Evolutionary conservation across 2,888 invertebrate species (phyloP).

Genomic region (Dryocosmus kuriphilus): DNA sequence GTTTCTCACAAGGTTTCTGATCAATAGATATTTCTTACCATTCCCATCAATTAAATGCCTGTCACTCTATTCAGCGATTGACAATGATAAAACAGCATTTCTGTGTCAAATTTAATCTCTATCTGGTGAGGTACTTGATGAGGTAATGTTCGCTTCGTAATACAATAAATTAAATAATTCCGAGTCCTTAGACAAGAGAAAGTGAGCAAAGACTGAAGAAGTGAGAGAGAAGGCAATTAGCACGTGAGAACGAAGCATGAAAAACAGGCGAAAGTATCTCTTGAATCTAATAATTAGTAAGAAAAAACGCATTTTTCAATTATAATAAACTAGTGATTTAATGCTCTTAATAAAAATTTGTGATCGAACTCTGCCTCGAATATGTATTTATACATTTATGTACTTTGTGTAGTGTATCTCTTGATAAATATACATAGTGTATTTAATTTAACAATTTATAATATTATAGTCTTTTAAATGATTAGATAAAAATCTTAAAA

Average conservation of each 20-base stretch:
- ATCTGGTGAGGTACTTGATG: slow-evolving; percentile 16
- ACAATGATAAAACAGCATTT: slow-evolving; percentile 23
- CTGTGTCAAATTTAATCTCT: slow-evolving; percentile 20
- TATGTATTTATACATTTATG: neutral
- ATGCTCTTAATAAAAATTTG: neutral
- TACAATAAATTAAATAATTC: slow-evolving; percentile 18
- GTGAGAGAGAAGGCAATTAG: neutral
- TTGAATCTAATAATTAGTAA: neutral
- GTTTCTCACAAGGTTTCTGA: slow-evolving; percentile 15
- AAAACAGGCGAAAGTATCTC: neutral
- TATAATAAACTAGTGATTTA: neutral
- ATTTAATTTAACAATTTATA: too few relatives aligned
- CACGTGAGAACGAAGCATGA: neutral
- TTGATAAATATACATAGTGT: neutral
- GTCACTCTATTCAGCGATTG: slow-evolving; percentile 14
- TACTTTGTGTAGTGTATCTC: neutral
- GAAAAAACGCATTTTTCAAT: slow-evolving; percentile 7
- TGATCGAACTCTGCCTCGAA: neutral
- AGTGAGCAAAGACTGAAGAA: neutral
- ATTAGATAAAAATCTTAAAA: too few relatives aligned
- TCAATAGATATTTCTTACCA: slow-evolving; percentile 1
- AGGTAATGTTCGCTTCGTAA: slow-evolving; percentile 20
- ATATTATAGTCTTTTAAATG: too few relatives aligned
- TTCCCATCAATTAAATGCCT: slow-evolving; percentile 24
- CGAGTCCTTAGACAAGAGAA: slow-evolving; percentile 10